A percentile compares a stretch with the other conserved stretches of the same genome.
These are phyloP conservation scores for Calyptommatus sinebrachiatus DNA, from an alignment of 2,113 vertebrate genomes.

Conservation along the genomic window DNA sequence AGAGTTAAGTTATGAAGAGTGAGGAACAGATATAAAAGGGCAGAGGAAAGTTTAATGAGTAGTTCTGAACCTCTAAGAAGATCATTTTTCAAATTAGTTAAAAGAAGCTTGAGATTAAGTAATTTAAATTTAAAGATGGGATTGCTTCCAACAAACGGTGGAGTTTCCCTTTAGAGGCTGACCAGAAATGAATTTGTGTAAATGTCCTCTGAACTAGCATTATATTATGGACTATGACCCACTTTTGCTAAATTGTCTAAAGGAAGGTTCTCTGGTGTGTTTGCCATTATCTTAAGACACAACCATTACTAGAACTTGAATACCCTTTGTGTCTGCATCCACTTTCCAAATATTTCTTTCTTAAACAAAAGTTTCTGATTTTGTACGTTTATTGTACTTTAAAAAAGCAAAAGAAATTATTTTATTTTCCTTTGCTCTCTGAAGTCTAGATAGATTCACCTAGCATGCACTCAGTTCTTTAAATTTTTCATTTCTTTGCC, in stretches of 20 bases:
- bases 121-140: no score
- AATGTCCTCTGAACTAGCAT: no score
- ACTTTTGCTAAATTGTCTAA: not conserved
- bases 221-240: no score
- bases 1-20: no score
- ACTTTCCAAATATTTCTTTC: conserved; percentile 6
- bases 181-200: no score
- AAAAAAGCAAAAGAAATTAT: not conserved
- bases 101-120: no score
- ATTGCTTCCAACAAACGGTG: no score
- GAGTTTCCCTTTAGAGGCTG: no score
- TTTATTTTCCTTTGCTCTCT: conserved; percentile 19
- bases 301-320: not conserved
- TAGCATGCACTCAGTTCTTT: not conserved
- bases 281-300: not conserved
- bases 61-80: no score
- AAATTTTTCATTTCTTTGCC: not conserved
- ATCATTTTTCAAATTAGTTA: no score
- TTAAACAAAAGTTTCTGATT: not conserved
- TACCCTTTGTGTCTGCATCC: not conserved
- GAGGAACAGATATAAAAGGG: no score
- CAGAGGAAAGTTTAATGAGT: no score
- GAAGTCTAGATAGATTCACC: not conserved
- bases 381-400: not conserved
- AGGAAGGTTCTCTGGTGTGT: not conserved